Base-by-base conservation (phyloP, 2,797 vertebrate genomes). In the Serranus cabrilla region DNA sequence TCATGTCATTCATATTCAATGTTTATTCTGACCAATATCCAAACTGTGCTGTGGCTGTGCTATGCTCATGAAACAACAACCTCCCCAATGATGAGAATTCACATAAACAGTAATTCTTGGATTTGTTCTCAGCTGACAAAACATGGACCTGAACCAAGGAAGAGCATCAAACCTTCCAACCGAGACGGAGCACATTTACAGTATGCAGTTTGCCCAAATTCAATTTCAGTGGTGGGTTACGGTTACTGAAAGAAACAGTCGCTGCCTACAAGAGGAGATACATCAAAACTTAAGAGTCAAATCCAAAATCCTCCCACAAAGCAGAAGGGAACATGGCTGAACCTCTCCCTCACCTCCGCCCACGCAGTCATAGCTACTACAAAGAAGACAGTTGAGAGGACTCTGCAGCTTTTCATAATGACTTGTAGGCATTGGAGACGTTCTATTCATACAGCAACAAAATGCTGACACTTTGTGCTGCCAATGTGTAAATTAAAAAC, bases 321-420 rank as follows among this genome's bases (percentile, higher is more conserved):
- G 59, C 82, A 65, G 23, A 50, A 57, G 50, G 31, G 81, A 75
- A 78, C 61, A 78, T 74, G 43, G 27, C 18, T 80, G 64, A 81
- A 85, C 74, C 71, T 67, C 59, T 77, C 58, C 64, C 7, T 20
- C 71, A 69, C 78, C 76, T 85, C 78, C 76, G 42, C 80, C 88
- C 80, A 87, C 76, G 17, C 57, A 67, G 59, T 42, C 17, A n/a
- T 3, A 79, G 46, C 65, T 49, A 52, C 67, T 63, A 74, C 70
- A 81, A 67, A 88, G 50, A 42, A 6, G 49, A 60, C 2, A 17
- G 61, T 47, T 51, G 52, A 69, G 61, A 75, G 43, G 62, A 76
- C 17, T 59, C 49, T 57, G 51, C 71, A 57, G 57, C 59, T 66
- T 72, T 74, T 69, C 37, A 56, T 65, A 49, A 47, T 42, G 60